phyloP scores from a whole-genome alignment of 2,888 invertebrate genomes.

The Trichacis sp. region DNA sequence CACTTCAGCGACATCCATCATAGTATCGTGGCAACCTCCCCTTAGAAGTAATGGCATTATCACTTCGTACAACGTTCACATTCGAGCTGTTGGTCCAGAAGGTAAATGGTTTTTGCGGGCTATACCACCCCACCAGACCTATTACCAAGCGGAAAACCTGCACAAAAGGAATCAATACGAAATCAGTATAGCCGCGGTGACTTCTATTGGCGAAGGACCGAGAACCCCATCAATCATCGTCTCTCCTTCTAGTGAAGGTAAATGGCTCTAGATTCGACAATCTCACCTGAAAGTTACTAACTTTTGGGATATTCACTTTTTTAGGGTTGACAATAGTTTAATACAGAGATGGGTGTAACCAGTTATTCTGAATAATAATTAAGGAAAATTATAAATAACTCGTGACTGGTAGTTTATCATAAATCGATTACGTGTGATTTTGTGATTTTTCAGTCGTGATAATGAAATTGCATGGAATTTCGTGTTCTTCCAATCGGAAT shows the following conservation, averaged over 20 bases:
- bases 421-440: too few species aligned
- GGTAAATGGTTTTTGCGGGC: constrained; percentile 61
- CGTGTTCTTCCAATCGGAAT: too few species aligned
- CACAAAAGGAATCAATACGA: constrained; percentile 68
- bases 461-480: too few species aligned
- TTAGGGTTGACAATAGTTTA: too few species aligned
- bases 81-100: constrained; percentile 60
- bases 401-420: too few species aligned
- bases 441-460: too few species aligned
- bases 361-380: too few species aligned
- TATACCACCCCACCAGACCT: constrained; percentile 61
- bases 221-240: constrained; percentile 67
- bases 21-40: constrained; percentile 92
- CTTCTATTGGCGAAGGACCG: constrained; percentile 67
- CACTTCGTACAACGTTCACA: constrained; percentile 64
- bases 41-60: constrained; percentile 81
- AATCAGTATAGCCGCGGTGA: constrained; percentile 67
- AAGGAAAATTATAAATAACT: too few species aligned
- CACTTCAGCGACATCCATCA: constrained; percentile 85
- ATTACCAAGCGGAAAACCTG: constrained; percentile 64
- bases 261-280: background rate
- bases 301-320: too few species aligned
- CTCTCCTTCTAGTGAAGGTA: constrained; percentile 69
- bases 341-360: too few species aligned
- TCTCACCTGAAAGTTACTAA: too few species aligned